A percentile compares a stretch with the other conserved stretches of the same genome.
These are phyloP conservation scores for Prochilodus magdalenae DNA, from an alignment of 2,113 vertebrate genomes.

Conservation along the genomic window DNA sequence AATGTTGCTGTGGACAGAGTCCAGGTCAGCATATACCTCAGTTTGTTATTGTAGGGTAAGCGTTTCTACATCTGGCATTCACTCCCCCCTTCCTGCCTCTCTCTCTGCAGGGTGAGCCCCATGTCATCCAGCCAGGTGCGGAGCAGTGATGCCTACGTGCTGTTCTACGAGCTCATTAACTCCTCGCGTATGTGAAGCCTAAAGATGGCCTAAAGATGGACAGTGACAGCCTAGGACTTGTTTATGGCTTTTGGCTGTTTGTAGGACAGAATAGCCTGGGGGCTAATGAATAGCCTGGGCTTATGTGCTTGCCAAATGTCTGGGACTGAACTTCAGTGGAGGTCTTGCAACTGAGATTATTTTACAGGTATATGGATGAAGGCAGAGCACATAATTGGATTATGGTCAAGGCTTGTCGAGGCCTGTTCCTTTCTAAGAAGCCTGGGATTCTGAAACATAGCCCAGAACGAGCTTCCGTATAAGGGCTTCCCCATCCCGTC, in stretches of 20 bases:
- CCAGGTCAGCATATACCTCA: not conserved
- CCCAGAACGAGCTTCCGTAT: slow-evolving; percentile 36
- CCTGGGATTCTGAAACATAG: slow-evolving; percentile 28
- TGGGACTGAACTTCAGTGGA: not conserved
- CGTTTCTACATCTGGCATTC: not conserved
- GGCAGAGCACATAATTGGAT: not conserved
- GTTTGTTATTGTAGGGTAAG: not conserved
- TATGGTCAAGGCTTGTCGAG: slow-evolving; percentile 10
- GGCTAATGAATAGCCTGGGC: not conserved
- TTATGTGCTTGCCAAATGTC: not conserved
- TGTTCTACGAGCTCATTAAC: slow-evolving; percentile 87
- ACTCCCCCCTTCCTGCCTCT: rapidly evolving
- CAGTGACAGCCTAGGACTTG: not conserved
- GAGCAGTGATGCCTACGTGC: slow-evolving; percentile 88
- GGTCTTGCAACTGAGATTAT: not conserved
- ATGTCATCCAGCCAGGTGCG: slow-evolving; percentile 87
- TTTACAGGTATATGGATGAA: slow-evolving; percentile 13
- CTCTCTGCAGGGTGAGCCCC: slow-evolving; percentile 55
- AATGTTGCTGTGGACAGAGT: not conserved
- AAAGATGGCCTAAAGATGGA: not conserved
- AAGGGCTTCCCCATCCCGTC: slow-evolving; percentile 47
- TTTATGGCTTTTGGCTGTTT: not conserved
- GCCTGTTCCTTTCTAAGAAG: slow-evolving; percentile 21
- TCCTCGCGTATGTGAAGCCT: slow-evolving; percentile 82
- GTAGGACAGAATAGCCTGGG: not conserved